Percentiles rank a stretch among this genome's conserved stretches.
Conservation (phyloP, 2,888 invertebrate genomes). For the Drosophila emarginata region DNA sequence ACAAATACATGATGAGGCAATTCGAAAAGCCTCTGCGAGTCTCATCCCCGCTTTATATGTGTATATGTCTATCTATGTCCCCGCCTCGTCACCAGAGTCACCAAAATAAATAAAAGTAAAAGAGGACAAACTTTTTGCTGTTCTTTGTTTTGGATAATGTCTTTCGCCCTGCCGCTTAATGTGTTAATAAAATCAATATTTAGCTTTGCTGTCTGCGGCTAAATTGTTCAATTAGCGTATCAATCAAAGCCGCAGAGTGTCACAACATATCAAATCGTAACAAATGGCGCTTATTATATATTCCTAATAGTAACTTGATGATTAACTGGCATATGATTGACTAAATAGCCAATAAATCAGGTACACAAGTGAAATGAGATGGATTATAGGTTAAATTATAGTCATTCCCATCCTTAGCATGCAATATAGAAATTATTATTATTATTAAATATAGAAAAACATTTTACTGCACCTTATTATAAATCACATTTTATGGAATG, state of each 20-base stretch:
- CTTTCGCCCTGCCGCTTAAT: conserved; percentile 4
- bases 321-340: conserved; percentile 52
- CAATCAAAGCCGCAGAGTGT: conserved; percentile 45
- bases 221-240: conserved; percentile 57
- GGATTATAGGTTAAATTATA: too few species aligned
- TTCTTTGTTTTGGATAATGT: conserved; percentile 2
- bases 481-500: too few species aligned
- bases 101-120: conserved; percentile 39
- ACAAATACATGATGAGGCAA: conserved; percentile 24
- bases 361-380: too few species aligned
- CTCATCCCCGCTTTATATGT: too few species aligned
- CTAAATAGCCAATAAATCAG: conserved; percentile 51
- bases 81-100: background rate
- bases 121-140: conserved; percentile 27
- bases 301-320: conserved; percentile 33
- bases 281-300: background rate
- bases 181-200: conserved; percentile 68
- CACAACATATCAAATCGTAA: conserved; percentile 16
- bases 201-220: conserved; percentile 42
- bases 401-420: too few species aligned
- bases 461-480: too few species aligned
- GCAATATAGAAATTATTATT: too few species aligned
- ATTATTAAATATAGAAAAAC: too few species aligned
- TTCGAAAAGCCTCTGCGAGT: background rate
- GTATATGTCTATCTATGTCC: background rate